Conservation (phyloP, 1,140 invertebrate genomes). For the Euwallacea fornicatus region DNA sequence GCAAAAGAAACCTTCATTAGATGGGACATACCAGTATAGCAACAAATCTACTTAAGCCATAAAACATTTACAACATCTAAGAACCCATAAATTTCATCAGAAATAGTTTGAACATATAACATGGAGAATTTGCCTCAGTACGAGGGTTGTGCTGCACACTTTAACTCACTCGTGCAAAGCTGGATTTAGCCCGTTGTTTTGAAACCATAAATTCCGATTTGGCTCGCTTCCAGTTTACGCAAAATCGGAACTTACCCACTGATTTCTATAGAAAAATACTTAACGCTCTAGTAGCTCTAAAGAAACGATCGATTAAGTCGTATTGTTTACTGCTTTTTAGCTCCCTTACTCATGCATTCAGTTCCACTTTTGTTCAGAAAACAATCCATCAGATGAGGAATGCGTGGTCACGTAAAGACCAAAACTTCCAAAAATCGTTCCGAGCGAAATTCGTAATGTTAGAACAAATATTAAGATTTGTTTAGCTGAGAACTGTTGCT, state of each 20-base stretch:
- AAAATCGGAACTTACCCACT: conserved; percentile 21
- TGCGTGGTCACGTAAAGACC: no score
- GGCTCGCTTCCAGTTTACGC: conserved; percentile 26
- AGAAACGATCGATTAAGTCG: neutral
- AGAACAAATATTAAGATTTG: no score
- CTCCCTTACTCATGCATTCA: neutral
- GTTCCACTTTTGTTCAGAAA: neutral
- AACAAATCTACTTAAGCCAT: neutral
- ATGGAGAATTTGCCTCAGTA: conserved; percentile 8
- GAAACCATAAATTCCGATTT: conserved; percentile 29
- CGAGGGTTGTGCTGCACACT: conserved; percentile 25
- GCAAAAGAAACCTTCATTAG: no score
- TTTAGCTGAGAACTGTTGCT: no score
- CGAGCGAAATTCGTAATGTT: no score
- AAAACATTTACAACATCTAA: conserved; percentile 7
- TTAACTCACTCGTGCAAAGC: conserved; percentile 30
- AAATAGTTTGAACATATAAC: conserved; percentile 8
- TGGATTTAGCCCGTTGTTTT: conserved; percentile 30
- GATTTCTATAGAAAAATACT: conserved; percentile 12
- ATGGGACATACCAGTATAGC: no score
- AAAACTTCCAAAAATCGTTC: no score
- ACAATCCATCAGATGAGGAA: neutral
- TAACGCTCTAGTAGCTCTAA: neutral
- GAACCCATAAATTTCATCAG: conserved; percentile 11
- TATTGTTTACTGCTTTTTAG: neutral